These are phyloP conservation scores for Opisthocomus hoazin DNA, from an alignment of 2,113 vertebrate species.

Conservation along the genomic window DNA sequence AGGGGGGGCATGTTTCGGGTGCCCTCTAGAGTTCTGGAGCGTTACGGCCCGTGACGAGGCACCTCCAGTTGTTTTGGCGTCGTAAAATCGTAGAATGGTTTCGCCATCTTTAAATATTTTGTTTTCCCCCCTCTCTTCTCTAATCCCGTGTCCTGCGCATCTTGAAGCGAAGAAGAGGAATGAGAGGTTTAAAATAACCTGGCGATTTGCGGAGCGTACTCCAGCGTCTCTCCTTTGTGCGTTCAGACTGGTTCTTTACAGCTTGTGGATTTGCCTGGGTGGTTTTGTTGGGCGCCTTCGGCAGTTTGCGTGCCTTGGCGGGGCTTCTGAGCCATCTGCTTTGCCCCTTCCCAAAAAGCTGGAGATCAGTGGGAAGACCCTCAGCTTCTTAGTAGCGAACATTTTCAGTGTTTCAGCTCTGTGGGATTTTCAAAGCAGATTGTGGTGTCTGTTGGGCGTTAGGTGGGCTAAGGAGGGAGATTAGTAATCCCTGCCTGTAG, in stretches of 20 bases:
- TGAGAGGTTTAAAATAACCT: not conserved
- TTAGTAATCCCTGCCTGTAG: not conserved
- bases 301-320: accelerated
- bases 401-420: not conserved
- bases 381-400: not conserved
- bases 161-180: not conserved
- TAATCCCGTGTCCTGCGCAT: not conserved
- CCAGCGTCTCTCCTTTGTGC: not conserved
- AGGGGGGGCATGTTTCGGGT: conserved; percentile 70
- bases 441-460: not conserved
- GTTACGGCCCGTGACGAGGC: not conserved
- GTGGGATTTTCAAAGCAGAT: not conserved
- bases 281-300: not conserved
- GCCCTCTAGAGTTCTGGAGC: conserved; percentile 74
- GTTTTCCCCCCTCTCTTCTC: not conserved
- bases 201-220: accelerated
- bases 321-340: not conserved
- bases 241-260: not conserved
- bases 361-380: not conserved
- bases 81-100: too few species aligned
- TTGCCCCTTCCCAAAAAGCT: not conserved
- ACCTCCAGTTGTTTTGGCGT: too few species aligned
- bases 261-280: not conserved
- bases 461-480: not conserved
- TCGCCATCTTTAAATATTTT: conserved; percentile 45